phyloP scores from a whole-genome alignment of 2,113 vertebrate genomes.

The Gnathonemus echidnorhynchus region DNA sequence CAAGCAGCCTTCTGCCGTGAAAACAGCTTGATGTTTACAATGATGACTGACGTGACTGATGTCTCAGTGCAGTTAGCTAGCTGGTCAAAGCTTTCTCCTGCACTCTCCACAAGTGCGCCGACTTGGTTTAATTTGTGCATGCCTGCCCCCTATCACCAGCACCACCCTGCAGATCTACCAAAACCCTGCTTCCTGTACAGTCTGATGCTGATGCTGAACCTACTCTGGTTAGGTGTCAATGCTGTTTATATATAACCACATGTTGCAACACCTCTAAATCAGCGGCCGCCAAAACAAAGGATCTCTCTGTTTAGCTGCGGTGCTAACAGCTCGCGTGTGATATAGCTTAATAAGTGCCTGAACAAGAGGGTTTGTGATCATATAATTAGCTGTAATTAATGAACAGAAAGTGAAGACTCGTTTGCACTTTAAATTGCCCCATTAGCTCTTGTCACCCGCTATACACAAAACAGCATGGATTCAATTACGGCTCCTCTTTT shows the following conservation, averaged over 20 bases:
- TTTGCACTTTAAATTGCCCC: conserved; percentile 99
- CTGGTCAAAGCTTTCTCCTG: background rate
- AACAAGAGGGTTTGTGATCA: conserved; percentile 86
- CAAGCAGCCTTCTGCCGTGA: background rate
- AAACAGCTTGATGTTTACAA: background rate
- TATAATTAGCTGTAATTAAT: conserved; percentile 99
- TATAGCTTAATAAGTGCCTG: conserved; percentile 80
- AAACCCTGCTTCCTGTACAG: background rate
- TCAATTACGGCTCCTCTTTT: conserved; percentile 78
- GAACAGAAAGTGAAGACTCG: conserved; percentile 97
- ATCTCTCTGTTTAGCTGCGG: conserved; percentile 39
- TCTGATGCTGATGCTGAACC: background rate
- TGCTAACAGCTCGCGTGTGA: conserved; percentile 58
- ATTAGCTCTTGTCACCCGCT: conserved; percentile 99
- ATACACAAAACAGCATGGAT: conserved; percentile 97
- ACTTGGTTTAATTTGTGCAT: background rate
- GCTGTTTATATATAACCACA: conserved; percentile 27
- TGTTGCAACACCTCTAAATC: conserved; percentile 24
- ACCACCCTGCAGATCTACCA: background rate
- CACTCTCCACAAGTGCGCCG: background rate
- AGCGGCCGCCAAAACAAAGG: conserved; percentile 34
- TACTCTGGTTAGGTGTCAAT: background rate
- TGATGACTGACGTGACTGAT: background rate
- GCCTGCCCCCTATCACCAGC: background rate
- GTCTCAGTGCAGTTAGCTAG: background rate